Evolutionary conservation across 53 echinoderm and acorn worm species (phyloP), one percentile per base, ranked within the genome.

Genomic region (Pentamera pediparva): DNA sequence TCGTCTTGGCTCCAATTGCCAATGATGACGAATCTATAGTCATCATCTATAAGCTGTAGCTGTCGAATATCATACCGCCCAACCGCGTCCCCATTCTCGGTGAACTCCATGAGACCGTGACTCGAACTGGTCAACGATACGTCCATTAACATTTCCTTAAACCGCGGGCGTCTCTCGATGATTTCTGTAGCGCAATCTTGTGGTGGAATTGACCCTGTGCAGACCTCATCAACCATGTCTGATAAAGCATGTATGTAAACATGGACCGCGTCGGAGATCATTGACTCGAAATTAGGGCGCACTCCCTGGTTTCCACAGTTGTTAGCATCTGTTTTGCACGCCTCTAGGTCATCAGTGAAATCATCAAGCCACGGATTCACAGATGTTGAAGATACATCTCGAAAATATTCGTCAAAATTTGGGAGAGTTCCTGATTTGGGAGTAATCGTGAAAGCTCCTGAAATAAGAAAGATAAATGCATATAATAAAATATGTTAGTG

Each of bases 391-490:
- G 62, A 70, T 10, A 79, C 56, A 1, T 73, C 59, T 41, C 72
- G 77, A 45, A 91, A 85, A 58, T 91, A 88, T 4, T 88, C 61
- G 56, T 88, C 80, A 62, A 91, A 96, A 0, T 58, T 65, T 5
- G 65, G 60, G 7, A 77, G 54, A 2, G 39, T 75, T 5, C 69
- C 61, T 3, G 96, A 81, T 13, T 79, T 76, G 0, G 87, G 96
- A 5, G 79, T 72, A 5, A 95, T 54, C 3, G 89, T 90, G 56
- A 95, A 82, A 18, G 90, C 79, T 24, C 96, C 96, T 95, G 75
- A 13, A 59, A 50, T 27, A 35, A 63, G 56, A 37, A 65, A 1
- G 51, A 30, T 4, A 3, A 8, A 25, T 8, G 20, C 19, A 56
- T 56, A 56, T 8, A 56, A 62, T 33, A 32, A 34, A n/a, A n/a